Base-by-base conservation (phyloP, 2,113 vertebrate genomes). In the Megalops atlanticus region DNA sequence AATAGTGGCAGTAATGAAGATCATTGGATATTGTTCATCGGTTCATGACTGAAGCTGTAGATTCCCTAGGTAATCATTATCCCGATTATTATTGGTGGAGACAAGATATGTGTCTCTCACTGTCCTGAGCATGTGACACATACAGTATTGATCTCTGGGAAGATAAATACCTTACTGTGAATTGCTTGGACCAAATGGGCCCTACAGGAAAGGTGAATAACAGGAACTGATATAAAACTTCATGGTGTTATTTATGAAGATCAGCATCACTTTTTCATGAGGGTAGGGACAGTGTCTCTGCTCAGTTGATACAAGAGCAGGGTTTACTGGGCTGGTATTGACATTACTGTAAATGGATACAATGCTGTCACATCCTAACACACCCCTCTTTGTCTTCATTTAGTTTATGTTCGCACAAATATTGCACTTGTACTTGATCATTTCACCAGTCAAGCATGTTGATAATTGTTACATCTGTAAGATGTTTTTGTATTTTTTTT, bases 51-150 rank as follows among this genome's bases (percentile, higher is more conserved):
- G 31, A 64, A 64, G 58, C 58, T 64, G n/a, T 31, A 10, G 58
- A 64, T 64, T 64, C 58, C 58, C 24, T 64, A 8, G 24, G 58
- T 10, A 27, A 31, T 64, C n/a, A 31, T 64, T 64, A 10, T 64
- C 49, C n/a, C 4, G n/a, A n/a, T 24, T 31, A n/a, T 27, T 64
- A 64, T 10, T 7, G n/a, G 1, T 21, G 18, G 49, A 52, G 74
- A 31, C 24, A 31, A 24, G 5, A 14, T 73, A 33, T 76, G 41
- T 47, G 74, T 76, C 31, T 52, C 74, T 72, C 43, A 35, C 38
- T 85, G 79, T 79, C 80, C 80, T 71, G 27, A 12, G 27, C 45
- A 64, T 77, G 49, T 14, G 33, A 36, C 35, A 15, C 45, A 24
- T n/a, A 11, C n/a, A 64, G 58, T 64, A 64, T 64, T 7, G 58